Evolutionary conservation across 2,888 invertebrate genomes (phyloP), one percentile per base, ranked within the genome.

Genomic region (Eumerus sabulonum): DNA sequence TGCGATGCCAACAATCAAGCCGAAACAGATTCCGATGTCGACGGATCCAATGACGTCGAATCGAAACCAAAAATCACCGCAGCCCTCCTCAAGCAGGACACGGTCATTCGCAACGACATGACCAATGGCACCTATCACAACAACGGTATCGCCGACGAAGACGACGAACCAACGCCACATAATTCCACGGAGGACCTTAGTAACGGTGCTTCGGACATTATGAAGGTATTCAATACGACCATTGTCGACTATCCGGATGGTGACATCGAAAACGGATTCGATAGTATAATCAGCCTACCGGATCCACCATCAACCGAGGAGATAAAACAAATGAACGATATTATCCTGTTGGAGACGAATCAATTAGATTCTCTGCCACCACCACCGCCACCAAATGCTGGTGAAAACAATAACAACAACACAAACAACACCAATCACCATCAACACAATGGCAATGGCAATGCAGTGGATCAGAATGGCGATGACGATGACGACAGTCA

Each of bases 51-150:
- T 36, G 89, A 86, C 53, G 90, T 90, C 1, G 90, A 82, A 56
- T 91, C 83, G 53, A 93, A 92, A 82, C 93, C 94, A 3, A 92
- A 93, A 35, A 93, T 94, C 51, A 93, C 93, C 42, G 93, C 93
- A 0, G 94, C 93, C 0, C 91, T 94, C 47, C 91, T 93, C 81
- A 94, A 94, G 82, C 91, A 93, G 85, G 91, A 92, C 85, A 90
- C 91, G 0, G 90, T 91, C 4, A 90, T 91, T 74, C 82, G 47
- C 71, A 70, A 83, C 51, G 71, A 54, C 42, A 73, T 76, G 64
- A 73, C 77, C 48, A 77, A 81, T 42, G 62, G 70, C 35, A n/a
- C 35, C 36, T 62, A n/a, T 48, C 90, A 90, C 83, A 90, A 90
- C 67, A 27, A 27, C 7, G 90, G 90, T 79, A 90, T 90, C 83